Evolutionary conservation across 2,888 invertebrate genomes (phyloP).

Genomic region (Hydriomena furcata): DNA sequence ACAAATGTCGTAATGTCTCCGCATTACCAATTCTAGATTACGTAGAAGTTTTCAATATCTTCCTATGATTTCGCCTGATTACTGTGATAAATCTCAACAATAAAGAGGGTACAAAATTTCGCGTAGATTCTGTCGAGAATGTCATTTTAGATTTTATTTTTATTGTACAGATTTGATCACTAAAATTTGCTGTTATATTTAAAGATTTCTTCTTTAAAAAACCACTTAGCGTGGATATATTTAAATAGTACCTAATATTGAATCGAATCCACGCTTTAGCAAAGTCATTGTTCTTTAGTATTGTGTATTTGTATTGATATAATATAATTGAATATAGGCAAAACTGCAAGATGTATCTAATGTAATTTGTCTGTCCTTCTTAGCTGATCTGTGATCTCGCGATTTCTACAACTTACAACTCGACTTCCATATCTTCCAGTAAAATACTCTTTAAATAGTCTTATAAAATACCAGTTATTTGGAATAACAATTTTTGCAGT

Average conservation of each 20-base stretch:
- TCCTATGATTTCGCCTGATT: slow-evolving; percentile 28
- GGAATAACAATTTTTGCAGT: not conserved
- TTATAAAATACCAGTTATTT: not conserved
- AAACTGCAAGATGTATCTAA: not conserved
- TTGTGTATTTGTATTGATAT: too few relatives aligned
- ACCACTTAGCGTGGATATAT: not conserved
- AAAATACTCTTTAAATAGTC: too few relatives aligned
- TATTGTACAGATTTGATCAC: slow-evolving; percentile 35
- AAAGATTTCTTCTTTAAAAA: too few relatives aligned
- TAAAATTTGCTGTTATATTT: slow-evolving; percentile 17
- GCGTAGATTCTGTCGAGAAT: slow-evolving; percentile 24
- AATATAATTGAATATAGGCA: too few relatives aligned
- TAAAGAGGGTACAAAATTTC: slow-evolving; percentile 26
- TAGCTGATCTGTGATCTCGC: not conserved
- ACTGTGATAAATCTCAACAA: slow-evolving; percentile 28
- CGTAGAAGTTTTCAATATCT: slow-evolving; percentile 20
- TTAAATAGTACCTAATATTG: not conserved
- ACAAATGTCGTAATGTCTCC: not conserved
- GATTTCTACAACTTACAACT: not conserved
- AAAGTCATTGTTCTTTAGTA: too few relatives aligned
- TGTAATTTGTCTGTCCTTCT: not conserved
- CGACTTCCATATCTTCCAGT: slow-evolving; percentile 13
- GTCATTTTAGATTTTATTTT: slow-evolving; percentile 31
- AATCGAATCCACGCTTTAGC: too few relatives aligned
- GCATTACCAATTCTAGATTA: slow-evolving; percentile 3